Percentiles rank a stretch among this genome's conserved stretches.
phyloP scores from a whole-genome alignment of 1,140 invertebrate species.

The Aplysia californica region DNA sequence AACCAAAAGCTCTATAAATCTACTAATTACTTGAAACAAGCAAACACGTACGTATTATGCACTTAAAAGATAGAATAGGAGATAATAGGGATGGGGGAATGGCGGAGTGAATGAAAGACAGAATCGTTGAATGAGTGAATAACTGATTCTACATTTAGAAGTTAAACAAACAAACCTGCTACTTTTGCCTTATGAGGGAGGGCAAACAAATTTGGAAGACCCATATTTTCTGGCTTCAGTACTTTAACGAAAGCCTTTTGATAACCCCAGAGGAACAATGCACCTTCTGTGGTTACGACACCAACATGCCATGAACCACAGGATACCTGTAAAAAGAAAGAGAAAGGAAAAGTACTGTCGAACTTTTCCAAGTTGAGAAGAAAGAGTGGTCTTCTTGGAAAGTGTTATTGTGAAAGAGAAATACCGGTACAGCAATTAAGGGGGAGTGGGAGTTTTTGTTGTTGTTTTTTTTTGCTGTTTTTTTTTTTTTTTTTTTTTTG shows the following conservation, averaged over 20 bases:
- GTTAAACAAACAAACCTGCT: slow-evolving; percentile 1
- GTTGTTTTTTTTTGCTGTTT: no score
- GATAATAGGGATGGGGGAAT: no score
- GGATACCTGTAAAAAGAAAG: slow-evolving; percentile 34
- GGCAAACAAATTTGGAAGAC: background rate
- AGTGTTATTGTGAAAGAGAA: no score
- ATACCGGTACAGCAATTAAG: no score
- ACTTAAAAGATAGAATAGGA: no score
- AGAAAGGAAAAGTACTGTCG: background rate
- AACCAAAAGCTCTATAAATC: background rate
- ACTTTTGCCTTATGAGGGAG: background rate
- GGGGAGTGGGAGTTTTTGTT: no score
- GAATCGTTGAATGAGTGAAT: background rate
- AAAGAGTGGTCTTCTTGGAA: background rate
- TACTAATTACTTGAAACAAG: no score
- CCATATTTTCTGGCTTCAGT: background rate
- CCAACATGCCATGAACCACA: slow-evolving; percentile 47
- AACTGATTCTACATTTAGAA: background rate
- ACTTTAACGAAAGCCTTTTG: slow-evolving; percentile 31
- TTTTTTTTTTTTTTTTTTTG: no score
- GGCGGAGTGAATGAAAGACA: no score
- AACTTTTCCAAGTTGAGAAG: background rate
- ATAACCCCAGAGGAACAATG: slow-evolving; percentile 41
- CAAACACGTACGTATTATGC: no score
- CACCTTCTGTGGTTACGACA: slow-evolving; percentile 24